A percentile compares a stretch with the other conserved stretches of the same genome.
Evolutionary conservation across 2,888 invertebrate genomes (phyloP).

Genomic region (Ferdinandea cuprea): DNA sequence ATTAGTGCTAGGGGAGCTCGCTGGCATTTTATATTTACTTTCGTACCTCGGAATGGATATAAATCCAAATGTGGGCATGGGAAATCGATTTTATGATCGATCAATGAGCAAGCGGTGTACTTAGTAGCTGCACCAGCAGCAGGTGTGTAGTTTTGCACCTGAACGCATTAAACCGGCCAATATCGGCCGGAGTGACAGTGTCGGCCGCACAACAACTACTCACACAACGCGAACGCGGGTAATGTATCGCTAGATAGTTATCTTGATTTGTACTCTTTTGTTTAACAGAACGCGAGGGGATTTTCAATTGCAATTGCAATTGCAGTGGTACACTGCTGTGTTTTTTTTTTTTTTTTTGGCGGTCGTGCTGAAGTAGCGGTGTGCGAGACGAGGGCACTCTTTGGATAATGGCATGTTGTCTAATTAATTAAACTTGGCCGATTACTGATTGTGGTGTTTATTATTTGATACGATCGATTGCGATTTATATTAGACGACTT

Average conservation of each 20-base stretch:
- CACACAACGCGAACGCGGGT: slow-evolving; percentile 13
- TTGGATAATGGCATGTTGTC: slow-evolving; percentile 47
- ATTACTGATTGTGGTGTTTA: slow-evolving; percentile 62
- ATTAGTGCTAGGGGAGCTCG: slow-evolving; percentile 69
- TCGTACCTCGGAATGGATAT: slow-evolving; percentile 31
- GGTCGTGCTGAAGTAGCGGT: background rate
- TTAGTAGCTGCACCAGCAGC: slow-evolving; percentile 32
- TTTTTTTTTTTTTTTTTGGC: no score
- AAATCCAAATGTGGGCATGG: slow-evolving; percentile 64
- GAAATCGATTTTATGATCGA: slow-evolving; percentile 73
- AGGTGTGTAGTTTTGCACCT: slow-evolving; percentile 71
- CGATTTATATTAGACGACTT: slow-evolving; percentile 61
- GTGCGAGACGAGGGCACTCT: slow-evolving; percentile 3
- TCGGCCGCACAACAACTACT: background rate
- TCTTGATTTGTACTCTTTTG: slow-evolving; percentile 62
- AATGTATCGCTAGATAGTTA: slow-evolving; percentile 22
- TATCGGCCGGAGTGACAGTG: slow-evolving; percentile 58
- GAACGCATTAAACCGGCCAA: slow-evolving; percentile 63
- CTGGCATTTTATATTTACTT: slow-evolving; percentile 46
- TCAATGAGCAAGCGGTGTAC: slow-evolving; percentile 57
- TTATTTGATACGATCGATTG: slow-evolving; percentile 63
- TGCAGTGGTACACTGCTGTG: no score
- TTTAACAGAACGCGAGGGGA: slow-evolving; percentile 35
- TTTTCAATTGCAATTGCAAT: slow-evolving; percentile 33
- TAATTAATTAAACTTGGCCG: slow-evolving; percentile 63